Evolutionary conservation across 2,113 vertebrate species (phyloP).

Genomic region (Grammomys dolichurus): DNA sequence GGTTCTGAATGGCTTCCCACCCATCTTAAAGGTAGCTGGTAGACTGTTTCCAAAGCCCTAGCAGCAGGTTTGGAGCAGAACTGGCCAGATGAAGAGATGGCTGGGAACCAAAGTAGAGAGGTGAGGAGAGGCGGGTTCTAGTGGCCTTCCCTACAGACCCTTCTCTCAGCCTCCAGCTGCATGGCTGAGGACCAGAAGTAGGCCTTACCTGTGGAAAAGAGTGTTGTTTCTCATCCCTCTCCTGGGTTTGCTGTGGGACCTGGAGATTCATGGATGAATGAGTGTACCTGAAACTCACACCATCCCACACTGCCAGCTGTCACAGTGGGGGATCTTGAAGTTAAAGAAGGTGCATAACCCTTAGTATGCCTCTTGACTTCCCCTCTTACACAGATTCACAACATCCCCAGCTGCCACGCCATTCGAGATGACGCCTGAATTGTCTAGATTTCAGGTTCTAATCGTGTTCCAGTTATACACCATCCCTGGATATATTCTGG

Average conservation of each 20-base stretch:
- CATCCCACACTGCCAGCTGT: not conserved
- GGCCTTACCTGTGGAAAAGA: not conserved
- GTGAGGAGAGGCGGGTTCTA: fast-evolving
- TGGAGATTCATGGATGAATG: fast-evolving
- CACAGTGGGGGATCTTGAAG: no score
- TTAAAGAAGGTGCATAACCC: not conserved
- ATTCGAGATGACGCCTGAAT: not conserved
- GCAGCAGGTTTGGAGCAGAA: not conserved
- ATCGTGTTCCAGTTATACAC: not conserved
- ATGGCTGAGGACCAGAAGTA: not conserved
- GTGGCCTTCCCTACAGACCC: not conserved
- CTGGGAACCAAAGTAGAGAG: not conserved
- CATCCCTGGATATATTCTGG: no score
- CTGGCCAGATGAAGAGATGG: not conserved
- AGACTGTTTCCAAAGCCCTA: not conserved
- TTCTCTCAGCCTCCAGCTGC: not conserved
- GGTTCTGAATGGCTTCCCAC: not conserved
- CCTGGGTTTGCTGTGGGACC: not conserved
- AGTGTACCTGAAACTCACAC: fast-evolving
- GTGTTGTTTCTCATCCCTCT: not conserved
- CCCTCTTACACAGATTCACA: not conserved
- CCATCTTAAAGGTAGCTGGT: not conserved
- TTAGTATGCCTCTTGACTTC: not conserved
- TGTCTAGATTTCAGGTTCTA: not conserved
- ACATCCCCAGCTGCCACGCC: fast-evolving